Conservation (phyloP, 1,140 invertebrate species). For the Chironomus tepperi region DNA sequence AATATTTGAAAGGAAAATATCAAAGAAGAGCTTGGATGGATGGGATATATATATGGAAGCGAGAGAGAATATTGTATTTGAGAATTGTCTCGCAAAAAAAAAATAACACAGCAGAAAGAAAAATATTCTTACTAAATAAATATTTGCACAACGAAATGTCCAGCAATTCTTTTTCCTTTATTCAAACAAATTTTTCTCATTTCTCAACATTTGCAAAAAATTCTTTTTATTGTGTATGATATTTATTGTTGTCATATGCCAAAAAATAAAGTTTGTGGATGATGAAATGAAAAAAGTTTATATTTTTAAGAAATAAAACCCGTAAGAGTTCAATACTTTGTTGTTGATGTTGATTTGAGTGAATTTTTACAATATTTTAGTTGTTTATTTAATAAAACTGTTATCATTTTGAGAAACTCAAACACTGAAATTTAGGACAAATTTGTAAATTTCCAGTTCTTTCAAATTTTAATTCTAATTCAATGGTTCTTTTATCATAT, state of each 20-base stretch:
- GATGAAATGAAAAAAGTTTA: too few relatives aligned
- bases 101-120: background rate
- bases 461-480: too few relatives aligned
- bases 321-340: background rate
- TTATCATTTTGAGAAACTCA: too few relatives aligned
- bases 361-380: background rate
- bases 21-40: conserved; percentile 1
- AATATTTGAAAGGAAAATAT: conserved; percentile 20
- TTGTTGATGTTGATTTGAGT: background rate
- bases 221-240: background rate
- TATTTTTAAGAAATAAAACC: too few relatives aligned
- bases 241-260: background rate
- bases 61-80: background rate
- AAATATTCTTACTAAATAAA: conserved; percentile 22
- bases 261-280: too few relatives aligned
- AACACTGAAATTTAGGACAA: too few relatives aligned
- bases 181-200: conserved; percentile 11
- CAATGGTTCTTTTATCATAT: too few relatives aligned
- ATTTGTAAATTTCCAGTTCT: too few relatives aligned
- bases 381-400: too few relatives aligned
- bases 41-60: too few relatives aligned
- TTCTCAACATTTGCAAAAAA: background rate
- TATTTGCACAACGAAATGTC: conserved; percentile 23
- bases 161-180: conserved; percentile 19
- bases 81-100: background rate